A percentile compares a stretch with the other conserved stretches of the same genome.
phyloP scores from a whole-genome alignment of 2,888 invertebrate species.

The Brachylomia viminalis region DNA sequence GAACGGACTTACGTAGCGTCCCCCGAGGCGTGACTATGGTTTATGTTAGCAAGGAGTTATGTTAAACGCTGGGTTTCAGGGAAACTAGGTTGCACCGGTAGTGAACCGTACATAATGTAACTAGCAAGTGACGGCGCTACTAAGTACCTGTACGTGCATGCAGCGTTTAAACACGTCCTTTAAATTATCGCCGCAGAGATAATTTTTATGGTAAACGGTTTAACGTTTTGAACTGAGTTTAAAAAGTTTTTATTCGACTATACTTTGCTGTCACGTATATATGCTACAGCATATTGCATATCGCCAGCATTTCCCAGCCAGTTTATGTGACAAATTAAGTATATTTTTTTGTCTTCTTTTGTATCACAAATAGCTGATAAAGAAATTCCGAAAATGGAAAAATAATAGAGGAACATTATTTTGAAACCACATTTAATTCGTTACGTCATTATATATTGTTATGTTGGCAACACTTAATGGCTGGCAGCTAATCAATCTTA shows the following conservation, averaged over 20 bases:
- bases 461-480: constrained; percentile 38
- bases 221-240: constrained; percentile 35
- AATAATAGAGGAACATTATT: not conserved
- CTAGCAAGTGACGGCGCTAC: constrained; percentile 47
- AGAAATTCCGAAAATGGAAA: not conserved
- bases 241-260: constrained; percentile 1
- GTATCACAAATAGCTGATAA: no score
- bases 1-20: constrained; percentile 53
- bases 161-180: constrained; percentile 38
- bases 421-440: constrained; percentile 3
- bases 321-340: not conserved
- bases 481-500: constrained; percentile 55
- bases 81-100: constrained; percentile 65
- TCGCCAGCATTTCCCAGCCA: not conserved
- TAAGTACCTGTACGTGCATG: constrained; percentile 55
- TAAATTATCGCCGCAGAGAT: constrained; percentile 49
- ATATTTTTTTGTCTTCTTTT: not conserved
- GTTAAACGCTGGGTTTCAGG: constrained; percentile 56
- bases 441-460: constrained; percentile 33
- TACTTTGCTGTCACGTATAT: not conserved
- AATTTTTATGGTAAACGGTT: constrained; percentile 33
- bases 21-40: constrained; percentile 58
- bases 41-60: constrained; percentile 63
- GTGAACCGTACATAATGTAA: constrained; percentile 52
- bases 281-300: not conserved